Conservation (phyloP, 2,888 invertebrate species). For the Pimpla rufipes region DNA sequence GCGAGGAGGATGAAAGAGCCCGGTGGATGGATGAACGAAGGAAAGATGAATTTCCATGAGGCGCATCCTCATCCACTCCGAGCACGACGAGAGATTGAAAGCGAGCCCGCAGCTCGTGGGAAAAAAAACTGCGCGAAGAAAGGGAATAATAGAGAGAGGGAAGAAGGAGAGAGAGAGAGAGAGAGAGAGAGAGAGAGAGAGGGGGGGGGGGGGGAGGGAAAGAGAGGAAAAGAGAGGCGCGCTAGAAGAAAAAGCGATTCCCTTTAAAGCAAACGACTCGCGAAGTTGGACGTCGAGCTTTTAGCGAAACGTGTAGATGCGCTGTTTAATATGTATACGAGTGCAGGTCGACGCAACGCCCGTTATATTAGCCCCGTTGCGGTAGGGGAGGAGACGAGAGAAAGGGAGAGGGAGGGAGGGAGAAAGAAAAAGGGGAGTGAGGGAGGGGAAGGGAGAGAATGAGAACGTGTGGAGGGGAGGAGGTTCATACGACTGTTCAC, state of each 20-base stretch:
- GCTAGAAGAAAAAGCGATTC: constrained; percentile 7
- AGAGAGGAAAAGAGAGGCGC: too few relatives aligned
- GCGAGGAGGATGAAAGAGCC: constrained; percentile 12
- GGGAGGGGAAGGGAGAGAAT: neutral
- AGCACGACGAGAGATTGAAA: constrained; percentile 31
- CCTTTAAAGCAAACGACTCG: constrained; percentile 13
- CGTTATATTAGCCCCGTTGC: constrained; percentile 40
- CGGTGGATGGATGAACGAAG: neutral
- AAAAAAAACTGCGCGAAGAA: constrained; percentile 1
- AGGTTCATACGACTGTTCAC: constrained; percentile 24
- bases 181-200: too few relatives aligned
- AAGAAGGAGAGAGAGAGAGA: too few relatives aligned
- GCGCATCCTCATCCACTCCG: constrained; percentile 18
- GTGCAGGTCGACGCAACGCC: constrained; percentile 40
- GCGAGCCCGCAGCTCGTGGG: constrained; percentile 6
- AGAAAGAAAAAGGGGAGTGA: neutral
- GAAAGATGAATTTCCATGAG: constrained; percentile 46
- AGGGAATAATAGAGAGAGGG: neutral
- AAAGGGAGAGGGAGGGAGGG: constrained; percentile 22
- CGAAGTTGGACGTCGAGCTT: constrained; percentile 15
- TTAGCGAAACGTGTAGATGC: neutral
- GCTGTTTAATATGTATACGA: constrained; percentile 47
- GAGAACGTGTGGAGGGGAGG: neutral
- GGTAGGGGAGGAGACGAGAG: constrained; percentile 11
- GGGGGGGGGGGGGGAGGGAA: too few relatives aligned